Evolutionary conservation across 2,888 invertebrate species (phyloP), one percentile per base, ranked within the genome.

Genomic region (Drosophila paramelanica): DNA sequence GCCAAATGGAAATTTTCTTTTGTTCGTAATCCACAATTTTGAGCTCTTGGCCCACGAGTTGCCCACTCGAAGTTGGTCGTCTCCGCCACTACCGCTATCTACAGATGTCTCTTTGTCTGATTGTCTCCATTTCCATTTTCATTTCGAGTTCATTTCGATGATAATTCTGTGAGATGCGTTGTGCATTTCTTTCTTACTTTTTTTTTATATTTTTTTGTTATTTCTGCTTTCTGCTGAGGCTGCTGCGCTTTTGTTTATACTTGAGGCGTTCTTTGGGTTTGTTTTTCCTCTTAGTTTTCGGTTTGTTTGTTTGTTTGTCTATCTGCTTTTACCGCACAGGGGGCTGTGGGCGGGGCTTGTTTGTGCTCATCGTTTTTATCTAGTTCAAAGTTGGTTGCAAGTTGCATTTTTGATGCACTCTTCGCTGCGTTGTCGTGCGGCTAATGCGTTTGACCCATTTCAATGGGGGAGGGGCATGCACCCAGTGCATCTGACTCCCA

Each of bases 371-470:
- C 6, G 39, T 56, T 68, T 60, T 67, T 76, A 77, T 73, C 68
- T 77, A 77, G 79, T 73, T 69, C 79, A 79, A 78, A 75, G 58
- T 72, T 72, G 69, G 65, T 47, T 67, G 77, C 78, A 73, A 83
- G 73, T 77, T 81, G 85, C 85, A 82, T 85, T 75, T 85, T 71
- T 76, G 78, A 86, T 86, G 82, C 71, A 56, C 73, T 58, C 61
- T 52, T 64, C 74, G 62, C 68, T 71, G 81, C 65, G 57, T 52
- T 67, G 65, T 76, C 76, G 69, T 77, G 76, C 73, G 49, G 49
- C 68, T 77, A 77, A 77, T 77, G 77, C 75, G 73, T 76, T 78
- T 84, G 83, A 84, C 83, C 87, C 77, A 84, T 83, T 84, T 84
- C 51, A 59, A 58, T 51, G 55, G 66, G 49, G 72, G 62, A 17